Evolutionary conservation across 1,140 invertebrate genomes (phyloP).

Genomic region (Trichonephila inaurata): DNA sequence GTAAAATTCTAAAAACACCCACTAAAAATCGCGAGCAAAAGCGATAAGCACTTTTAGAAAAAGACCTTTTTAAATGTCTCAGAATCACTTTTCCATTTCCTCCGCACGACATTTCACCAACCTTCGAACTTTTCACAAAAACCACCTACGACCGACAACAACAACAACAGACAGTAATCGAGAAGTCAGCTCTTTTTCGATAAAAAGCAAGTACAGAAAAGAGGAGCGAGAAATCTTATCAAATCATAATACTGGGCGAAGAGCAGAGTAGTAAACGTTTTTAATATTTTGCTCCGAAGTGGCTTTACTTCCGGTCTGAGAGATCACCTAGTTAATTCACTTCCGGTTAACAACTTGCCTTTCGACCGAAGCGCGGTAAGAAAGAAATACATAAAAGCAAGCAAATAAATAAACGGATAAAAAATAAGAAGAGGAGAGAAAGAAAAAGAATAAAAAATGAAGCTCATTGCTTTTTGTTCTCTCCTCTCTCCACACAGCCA

Average conservation of each 20-base stretch:
- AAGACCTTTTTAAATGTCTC: background rate
- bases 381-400: constrained; percentile 50
- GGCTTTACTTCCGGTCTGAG: constrained; percentile 67
- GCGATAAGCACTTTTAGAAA: too few species aligned
- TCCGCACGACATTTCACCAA: background rate
- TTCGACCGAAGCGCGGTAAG: constrained; percentile 25
- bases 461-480: constrained; percentile 75
- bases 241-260: constrained; percentile 55
- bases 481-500: constrained; percentile 25
- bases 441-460: constrained; percentile 3
- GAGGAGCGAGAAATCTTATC: constrained; percentile 43
- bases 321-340: constrained; percentile 76
- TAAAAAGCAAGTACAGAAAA: background rate
- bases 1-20: too few species aligned
- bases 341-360: constrained; percentile 75
- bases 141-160: background rate
- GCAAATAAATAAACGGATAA: constrained; percentile 37
- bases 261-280: constrained; percentile 33
- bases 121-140: background rate
- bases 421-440: constrained; percentile 27
- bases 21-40: too few species aligned
- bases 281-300: constrained; percentile 70
- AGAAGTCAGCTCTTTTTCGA: constrained; percentile 28
- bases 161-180: background rate
- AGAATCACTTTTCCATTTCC: constrained; percentile 13